These are phyloP conservation scores for Typhlomys cinereus DNA, from an alignment of 2,113 vertebrate species.

Conservation along the genomic window DNA sequence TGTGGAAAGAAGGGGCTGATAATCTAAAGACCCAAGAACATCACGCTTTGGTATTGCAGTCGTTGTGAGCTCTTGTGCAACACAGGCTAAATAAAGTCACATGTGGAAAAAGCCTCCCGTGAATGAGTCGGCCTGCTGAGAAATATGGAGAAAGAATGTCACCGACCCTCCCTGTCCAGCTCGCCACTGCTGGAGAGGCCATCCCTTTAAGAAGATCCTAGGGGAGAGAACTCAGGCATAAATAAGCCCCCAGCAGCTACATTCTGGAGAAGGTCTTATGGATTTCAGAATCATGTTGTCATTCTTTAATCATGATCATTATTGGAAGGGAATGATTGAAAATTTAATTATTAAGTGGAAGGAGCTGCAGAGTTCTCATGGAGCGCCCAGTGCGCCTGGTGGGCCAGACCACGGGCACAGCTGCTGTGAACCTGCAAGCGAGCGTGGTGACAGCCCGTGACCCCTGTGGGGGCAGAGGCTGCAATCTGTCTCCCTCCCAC, in stretches of 20 bases:
- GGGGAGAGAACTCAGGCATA: fast-evolving
- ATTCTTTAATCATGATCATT: constrained; percentile 56
- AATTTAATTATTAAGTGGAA: constrained; percentile 70
- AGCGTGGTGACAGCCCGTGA: not conserved
- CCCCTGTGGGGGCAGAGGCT: not conserved
- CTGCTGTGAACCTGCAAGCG: constrained; percentile 1
- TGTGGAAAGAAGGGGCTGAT: constrained; percentile 73
- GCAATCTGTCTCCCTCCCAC: constrained; percentile 13
- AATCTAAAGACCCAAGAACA: constrained; percentile 73
- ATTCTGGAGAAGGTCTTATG: not conserved
- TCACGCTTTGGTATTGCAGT: constrained; percentile 65
- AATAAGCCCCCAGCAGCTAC: not conserved
- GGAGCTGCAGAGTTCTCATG: not conserved
- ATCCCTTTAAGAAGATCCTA: constrained; percentile 48
- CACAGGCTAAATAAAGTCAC: constrained; percentile 62
- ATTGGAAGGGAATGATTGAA: constrained; percentile 63
- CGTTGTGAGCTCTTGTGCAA: constrained; percentile 70
- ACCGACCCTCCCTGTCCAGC: not conserved
- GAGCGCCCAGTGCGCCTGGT: not conserved
- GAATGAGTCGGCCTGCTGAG: constrained; percentile 60
- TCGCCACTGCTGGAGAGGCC: constrained; percentile 1
- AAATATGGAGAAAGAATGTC: constrained; percentile 61
- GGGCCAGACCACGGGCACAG: not conserved
- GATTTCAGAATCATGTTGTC: constrained; percentile 44
- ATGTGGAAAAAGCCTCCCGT: constrained; percentile 70